A percentile compares a stretch with the other conserved stretches of the same genome.
phyloP scores from a whole-genome alignment of 2,888 invertebrate species.

The Glyphotaelius pellucidus region DNA sequence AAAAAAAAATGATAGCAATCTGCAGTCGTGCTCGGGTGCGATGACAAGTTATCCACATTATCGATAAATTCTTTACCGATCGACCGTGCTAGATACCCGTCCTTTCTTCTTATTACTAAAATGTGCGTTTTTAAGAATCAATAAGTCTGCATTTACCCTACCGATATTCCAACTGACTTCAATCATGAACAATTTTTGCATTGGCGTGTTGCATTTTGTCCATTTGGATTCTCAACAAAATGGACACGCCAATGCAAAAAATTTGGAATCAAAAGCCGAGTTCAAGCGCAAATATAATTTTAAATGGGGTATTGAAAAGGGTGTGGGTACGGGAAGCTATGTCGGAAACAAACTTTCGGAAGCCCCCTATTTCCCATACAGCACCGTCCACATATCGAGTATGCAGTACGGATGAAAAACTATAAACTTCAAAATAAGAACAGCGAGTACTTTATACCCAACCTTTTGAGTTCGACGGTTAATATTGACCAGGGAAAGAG shows the following conservation, averaged over 20 bases:
- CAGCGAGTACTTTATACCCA: conserved; percentile 37
- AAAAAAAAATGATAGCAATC: too few relatives aligned
- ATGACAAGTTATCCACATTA: too few relatives aligned
- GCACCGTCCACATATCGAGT: background rate
- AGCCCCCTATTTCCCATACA: background rate
- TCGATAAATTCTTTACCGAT: too few relatives aligned
- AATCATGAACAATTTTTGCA: background rate
- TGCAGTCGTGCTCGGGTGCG: too few relatives aligned
- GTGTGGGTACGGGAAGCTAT: background rate
- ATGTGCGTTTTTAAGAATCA: background rate
- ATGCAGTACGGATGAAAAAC: conserved; percentile 9
- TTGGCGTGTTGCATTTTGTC: too few relatives aligned
- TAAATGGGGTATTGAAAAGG: too few relatives aligned
- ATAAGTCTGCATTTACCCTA: background rate
- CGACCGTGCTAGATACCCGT: too few relatives aligned
- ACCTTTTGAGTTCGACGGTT: conserved; percentile 21
- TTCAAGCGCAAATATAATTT: background rate
- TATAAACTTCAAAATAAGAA: conserved; percentile 26
- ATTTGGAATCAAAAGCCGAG: background rate
- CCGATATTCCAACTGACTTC: background rate
- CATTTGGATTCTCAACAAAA: background rate
- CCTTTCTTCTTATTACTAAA: background rate
- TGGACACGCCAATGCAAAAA: background rate
- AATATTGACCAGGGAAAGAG: conserved; percentile 44
- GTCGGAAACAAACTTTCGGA: background rate